Base-by-base conservation (phyloP, 2,888 invertebrate species). In the Leuctra nigra region DNA sequence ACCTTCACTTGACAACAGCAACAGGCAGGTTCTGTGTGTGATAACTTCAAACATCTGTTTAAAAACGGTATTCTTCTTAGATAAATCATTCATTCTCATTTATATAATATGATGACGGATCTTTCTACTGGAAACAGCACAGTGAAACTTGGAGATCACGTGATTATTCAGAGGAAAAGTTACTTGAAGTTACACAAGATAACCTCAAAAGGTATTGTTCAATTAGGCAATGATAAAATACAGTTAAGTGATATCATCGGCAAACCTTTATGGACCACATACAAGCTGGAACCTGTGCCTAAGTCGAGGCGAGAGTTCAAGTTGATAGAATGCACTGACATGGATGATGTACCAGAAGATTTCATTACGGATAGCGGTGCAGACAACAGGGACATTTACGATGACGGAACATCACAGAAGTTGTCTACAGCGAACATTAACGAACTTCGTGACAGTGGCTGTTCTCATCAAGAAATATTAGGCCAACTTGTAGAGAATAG, bases 401-500 rank as follows among this genome's bases (percentile, higher is more conserved):
- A 91, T 67, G 86, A 81, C 68, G 84, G 85, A 13, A 79, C 75
- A 25, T 92, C 94, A 0, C 96, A 97, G 73, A 82, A 83, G 61
- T 72, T 97, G 4, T 84, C 88, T 1, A 83, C 86, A 29, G 84
- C 87, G 53, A 91, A 95, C 67, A 95, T 97, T 53, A 79, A 83
- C 59, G 81, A 82, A 54, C 73, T 97, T 54, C 84, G 87, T 64
- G 84, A 84, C 57, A 83, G 85, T 63, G 87, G 91, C 24, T 75
- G 80, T 20, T 84, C 85, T 60, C 91, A 91, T 0, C 83, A 83
- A 16, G 86, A 88, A 66, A 92, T 97, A 62, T 85, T 97, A 4
- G 87, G 83, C 61, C 86, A 87, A 55, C 77, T 98, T 13, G 87
- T 97, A 52, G 87, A 86, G 60, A 95, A 95, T 69, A 97, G 95